Evolutionary conservation across 37 sponge, comb jelly and placozoan genomes (phyloP).

Genomic region (Aplysina aerophoba): DNA sequence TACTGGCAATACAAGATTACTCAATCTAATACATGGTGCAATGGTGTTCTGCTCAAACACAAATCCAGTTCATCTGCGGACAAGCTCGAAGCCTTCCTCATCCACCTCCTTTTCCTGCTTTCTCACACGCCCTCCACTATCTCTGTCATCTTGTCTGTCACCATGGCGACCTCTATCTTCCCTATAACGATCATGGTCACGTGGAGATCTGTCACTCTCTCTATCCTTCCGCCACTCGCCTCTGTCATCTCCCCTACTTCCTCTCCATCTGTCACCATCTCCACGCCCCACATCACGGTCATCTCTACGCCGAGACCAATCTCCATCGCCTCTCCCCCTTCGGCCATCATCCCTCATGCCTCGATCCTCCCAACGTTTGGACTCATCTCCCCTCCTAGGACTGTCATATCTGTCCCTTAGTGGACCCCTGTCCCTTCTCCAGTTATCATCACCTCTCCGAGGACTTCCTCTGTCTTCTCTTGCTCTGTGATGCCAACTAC

Average conservation of each 20-base stretch:
- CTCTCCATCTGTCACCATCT: not conserved
- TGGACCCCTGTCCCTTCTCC: not conserved
- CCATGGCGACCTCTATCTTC: constrained; percentile 14
- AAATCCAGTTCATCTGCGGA: constrained; percentile 26
- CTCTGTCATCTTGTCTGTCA: constrained; percentile 15
- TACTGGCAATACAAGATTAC: not conserved
- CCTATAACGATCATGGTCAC: not conserved
- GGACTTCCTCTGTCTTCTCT: not conserved
- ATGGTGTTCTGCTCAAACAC: not conserved
- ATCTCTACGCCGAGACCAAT: not conserved
- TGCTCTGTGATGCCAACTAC: not conserved
- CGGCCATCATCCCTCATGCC: too few species aligned
- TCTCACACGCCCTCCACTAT: not conserved
- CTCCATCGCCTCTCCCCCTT: constrained; percentile 35
- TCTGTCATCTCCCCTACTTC: not conserved
- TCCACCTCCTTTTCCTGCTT: constrained; percentile 45
- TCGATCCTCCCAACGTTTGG: not conserved
- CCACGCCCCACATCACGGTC: constrained; percentile 10
- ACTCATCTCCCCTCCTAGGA: not conserved
- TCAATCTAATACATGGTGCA: not conserved
- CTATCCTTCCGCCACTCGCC: constrained; percentile 11
- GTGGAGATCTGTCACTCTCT: not conserved
- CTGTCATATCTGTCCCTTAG: not conserved
- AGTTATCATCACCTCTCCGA: not conserved
- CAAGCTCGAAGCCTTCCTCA: constrained; percentile 46